These are phyloP conservation scores for Octodonta nipae DNA, from an alignment of 2,888 invertebrate species.

Conservation along the genomic window DNA sequence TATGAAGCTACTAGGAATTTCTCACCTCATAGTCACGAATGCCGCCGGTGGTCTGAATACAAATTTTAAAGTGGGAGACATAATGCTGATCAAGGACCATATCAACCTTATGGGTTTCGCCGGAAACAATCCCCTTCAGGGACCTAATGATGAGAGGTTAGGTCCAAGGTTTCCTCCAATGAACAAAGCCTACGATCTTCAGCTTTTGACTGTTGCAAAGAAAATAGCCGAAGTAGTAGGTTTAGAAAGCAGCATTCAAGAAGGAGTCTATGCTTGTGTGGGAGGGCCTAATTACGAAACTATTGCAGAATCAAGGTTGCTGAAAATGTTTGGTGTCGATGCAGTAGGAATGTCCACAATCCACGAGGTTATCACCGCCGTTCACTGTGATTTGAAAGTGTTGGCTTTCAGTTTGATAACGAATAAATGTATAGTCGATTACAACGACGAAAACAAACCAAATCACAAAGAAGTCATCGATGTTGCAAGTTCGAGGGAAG, in stretches of 20 bases:
- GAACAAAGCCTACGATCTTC: conserved; percentile 64
- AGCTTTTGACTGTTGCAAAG: conserved; percentile 15
- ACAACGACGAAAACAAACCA: conserved; percentile 59
- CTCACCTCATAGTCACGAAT: conserved; percentile 83
- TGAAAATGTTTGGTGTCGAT: conserved; percentile 67
- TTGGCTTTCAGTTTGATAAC: conserved; percentile 90
- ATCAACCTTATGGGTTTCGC: conserved; percentile 94
- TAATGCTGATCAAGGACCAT: conserved; percentile 96
- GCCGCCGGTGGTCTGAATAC: conserved; percentile 92
- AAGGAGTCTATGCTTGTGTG: conserved; percentile 89
- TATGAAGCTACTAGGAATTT: conserved; percentile 87
- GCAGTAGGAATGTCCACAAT: conserved; percentile 75
- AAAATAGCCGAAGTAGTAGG: conserved; percentile 44
- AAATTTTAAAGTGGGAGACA: conserved; percentile 77
- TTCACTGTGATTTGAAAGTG: conserved; percentile 82
- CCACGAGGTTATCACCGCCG: conserved; percentile 71
- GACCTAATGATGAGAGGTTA: conserved; percentile 89
- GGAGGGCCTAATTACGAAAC: conserved; percentile 96
- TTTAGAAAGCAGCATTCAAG: conserved; percentile 57
- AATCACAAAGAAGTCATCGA: conserved; percentile 74
- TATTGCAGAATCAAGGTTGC: conserved; percentile 72
- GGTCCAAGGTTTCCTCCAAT: conserved; percentile 90
- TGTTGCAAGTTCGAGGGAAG: conserved; percentile 57
- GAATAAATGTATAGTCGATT: conserved; percentile 73
- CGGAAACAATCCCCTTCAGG: conserved; percentile 86